Percentiles rank a stretch among this genome's conserved stretches.
These are phyloP conservation scores for Sphenodon punctatus DNA, from an alignment of 2,797 vertebrate genomes.

Conservation along the genomic window DNA sequence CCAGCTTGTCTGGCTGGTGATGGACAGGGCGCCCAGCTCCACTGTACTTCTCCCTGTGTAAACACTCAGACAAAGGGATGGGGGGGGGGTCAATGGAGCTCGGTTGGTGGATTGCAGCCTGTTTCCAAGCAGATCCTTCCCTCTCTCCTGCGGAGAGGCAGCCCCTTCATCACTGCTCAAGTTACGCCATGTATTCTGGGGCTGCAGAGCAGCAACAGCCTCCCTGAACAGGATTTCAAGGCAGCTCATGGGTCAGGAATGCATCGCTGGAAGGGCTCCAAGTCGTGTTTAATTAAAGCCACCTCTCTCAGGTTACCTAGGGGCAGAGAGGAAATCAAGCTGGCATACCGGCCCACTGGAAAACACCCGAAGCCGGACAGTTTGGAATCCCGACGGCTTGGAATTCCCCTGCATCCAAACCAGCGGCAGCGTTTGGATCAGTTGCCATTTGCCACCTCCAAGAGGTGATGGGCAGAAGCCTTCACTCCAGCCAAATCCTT, in stretches of 20 bases:
- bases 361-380: rapidly evolving
- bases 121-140: rapidly evolving
- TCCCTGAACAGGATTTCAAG: neutral
- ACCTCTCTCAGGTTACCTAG: neutral
- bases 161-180: neutral
- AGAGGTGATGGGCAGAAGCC: neutral
- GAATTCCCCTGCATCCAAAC: neutral
- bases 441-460: neutral
- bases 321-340: neutral
- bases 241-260: neutral
- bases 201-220: neutral
- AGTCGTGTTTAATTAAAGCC: neutral
- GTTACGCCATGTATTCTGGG: too few species aligned
- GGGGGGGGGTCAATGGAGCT: too few species aligned
- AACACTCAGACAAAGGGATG: too few species aligned
- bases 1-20: too few species aligned
- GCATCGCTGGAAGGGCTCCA: neutral
- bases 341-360: too few species aligned
- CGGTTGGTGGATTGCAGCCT: too few species aligned
- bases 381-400: neutral
- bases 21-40: too few species aligned
- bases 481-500: too few species aligned
- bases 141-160: too few species aligned
- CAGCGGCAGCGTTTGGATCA: neutral
- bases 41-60: too few species aligned